Conservation (phyloP, 2,797 vertebrate genomes). For the Psittacula echo region DNA sequence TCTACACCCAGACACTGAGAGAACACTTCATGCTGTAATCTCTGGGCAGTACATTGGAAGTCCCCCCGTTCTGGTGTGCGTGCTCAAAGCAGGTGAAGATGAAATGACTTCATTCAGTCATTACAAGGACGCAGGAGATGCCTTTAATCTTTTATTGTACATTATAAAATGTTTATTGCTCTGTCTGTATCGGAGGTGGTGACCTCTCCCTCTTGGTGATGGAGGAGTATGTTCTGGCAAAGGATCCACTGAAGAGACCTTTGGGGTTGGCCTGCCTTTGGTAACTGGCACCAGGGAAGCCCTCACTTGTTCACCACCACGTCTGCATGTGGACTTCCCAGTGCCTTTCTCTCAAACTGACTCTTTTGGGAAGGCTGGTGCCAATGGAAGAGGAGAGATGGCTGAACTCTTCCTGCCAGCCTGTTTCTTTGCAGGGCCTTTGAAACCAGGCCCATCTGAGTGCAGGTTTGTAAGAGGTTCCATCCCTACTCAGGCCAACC, state of each 20-base stretch:
- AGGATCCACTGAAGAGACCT: constrained; percentile 70
- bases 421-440: constrained; percentile 25
- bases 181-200: constrained; percentile 77
- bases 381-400: not conserved
- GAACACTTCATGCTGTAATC: not conserved
- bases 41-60: not conserved
- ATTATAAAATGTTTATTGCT: constrained; percentile 85
- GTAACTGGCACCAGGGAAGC: constrained; percentile 43
- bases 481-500: not conserved
- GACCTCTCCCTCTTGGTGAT: constrained; percentile 72
- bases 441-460: constrained; percentile 7
- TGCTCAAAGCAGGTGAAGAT: not conserved
- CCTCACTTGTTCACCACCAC: constrained; percentile 18
- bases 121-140: constrained; percentile 47
- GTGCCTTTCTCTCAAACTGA: not conserved
- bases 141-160: constrained; percentile 78
- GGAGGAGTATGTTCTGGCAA: constrained; percentile 72
- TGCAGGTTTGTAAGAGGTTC: not conserved
- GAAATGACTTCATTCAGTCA: not conserved
- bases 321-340: not conserved
- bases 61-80: not conserved
- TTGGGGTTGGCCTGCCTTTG: constrained; percentile 45
- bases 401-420: constrained; percentile 34
- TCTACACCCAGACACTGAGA: not conserved
- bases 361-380: not conserved